Percentiles rank a stretch among this genome's conserved stretches.
Evolutionary conservation across 2,113 vertebrate species (phyloP).

Genomic region (Rhabdornis inornatus): DNA sequence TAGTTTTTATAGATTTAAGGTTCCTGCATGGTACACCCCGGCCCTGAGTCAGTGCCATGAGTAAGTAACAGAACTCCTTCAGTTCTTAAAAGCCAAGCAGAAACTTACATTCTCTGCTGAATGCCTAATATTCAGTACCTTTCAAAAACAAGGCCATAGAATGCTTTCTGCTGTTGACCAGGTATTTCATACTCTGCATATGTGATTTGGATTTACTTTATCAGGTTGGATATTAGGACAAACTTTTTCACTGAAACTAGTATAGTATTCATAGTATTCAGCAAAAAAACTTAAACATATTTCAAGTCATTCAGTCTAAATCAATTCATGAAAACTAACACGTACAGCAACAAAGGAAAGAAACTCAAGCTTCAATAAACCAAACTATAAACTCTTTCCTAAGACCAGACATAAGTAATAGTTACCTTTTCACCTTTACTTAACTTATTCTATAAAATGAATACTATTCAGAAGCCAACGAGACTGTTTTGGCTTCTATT

Average conservation of each 20-base stretch:
- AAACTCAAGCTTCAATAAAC: constrained; percentile 49
- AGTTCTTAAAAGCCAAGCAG: background rate
- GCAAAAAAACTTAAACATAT: background rate
- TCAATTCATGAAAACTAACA: background rate
- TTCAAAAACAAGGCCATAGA: background rate
- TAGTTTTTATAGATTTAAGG: background rate
- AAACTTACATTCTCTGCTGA: background rate
- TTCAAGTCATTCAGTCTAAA: constrained; percentile 51
- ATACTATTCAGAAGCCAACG: background rate
- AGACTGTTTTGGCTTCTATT: background rate
- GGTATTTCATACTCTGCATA: background rate
- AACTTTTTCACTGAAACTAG: background rate
- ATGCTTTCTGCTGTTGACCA: background rate
- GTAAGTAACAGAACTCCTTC: background rate
- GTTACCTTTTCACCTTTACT: background rate
- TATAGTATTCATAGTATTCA: background rate
- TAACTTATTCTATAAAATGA: background rate
- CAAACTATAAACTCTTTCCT: constrained; percentile 13
- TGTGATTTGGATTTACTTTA: background rate
- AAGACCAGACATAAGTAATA: constrained; percentile 13
- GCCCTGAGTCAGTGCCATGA: background rate
- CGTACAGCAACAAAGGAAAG: background rate
- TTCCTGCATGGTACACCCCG: background rate
- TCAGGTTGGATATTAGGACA: background rate
- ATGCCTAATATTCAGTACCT: background rate